Conservation (phyloP, 2,113 vertebrate genomes). For the Muntiacus reevesi region DNA sequence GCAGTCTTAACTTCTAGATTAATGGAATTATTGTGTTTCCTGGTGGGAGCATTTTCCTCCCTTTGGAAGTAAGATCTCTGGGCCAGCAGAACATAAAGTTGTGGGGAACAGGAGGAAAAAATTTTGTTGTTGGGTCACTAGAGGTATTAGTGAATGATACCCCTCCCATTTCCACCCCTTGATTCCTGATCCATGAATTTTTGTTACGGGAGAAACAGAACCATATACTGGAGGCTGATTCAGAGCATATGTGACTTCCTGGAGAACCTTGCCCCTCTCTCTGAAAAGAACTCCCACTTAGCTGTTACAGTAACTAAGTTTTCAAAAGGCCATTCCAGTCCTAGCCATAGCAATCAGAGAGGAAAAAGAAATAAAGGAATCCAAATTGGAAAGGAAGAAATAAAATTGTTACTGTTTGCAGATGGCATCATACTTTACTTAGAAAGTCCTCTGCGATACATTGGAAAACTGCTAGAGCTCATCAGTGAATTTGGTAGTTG, state of each 20-base stretch:
- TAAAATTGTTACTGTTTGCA: neutral
- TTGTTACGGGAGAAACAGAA: neutral
- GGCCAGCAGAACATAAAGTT: neutral
- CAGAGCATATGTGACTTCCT: neutral
- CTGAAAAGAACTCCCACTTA: neutral
- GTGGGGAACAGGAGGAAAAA: neutral
- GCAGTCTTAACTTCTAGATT: neutral
- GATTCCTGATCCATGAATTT: neutral
- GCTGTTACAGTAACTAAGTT: neutral
- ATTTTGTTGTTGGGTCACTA: neutral
- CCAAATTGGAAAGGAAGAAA: neutral
- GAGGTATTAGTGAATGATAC: neutral
- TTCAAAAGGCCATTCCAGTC: neutral
- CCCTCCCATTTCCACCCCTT: neutral
- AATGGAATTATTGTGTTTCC: neutral
- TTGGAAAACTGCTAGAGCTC: neutral
- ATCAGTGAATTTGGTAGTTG: neutral
- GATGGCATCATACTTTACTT: neutral
- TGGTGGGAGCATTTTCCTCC: neutral
- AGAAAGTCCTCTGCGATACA: neutral
- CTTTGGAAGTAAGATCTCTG: neutral
- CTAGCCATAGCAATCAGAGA: neutral
- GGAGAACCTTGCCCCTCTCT: neutral
- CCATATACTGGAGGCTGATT: neutral
- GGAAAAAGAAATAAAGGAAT: neutral